Conservation (phyloP, 2,113 vertebrate genomes). For the Pristiophorus japonicus region DNA sequence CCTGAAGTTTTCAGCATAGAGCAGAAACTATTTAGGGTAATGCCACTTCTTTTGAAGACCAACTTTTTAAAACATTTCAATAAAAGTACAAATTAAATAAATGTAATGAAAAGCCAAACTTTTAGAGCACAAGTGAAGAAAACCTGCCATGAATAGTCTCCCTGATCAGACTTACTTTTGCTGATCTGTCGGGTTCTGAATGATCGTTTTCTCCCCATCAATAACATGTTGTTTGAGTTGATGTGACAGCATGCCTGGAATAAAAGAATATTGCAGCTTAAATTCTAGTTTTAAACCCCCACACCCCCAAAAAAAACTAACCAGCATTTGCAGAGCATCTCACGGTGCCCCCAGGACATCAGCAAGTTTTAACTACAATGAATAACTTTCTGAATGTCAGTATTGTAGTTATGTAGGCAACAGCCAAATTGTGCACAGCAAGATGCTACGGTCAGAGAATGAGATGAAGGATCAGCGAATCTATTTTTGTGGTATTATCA, state of each 20-base stretch:
- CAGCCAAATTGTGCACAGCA: neutral
- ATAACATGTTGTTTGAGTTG: slow-evolving; percentile 94
- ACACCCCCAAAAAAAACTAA: slow-evolving; percentile 8
- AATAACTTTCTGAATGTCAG: neutral
- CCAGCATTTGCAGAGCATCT: neutral
- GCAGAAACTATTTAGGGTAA: neutral
- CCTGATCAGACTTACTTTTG: slow-evolving; percentile 68
- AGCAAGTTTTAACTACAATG: neutral
- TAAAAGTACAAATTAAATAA: neutral
- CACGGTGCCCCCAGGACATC: neutral
- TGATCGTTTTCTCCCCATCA: slow-evolving; percentile 95
- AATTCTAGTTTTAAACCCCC: neutral
- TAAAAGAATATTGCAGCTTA: neutral
- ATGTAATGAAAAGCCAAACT: neutral
- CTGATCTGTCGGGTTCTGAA: slow-evolving; percentile 94
- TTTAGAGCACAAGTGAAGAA: neutral
- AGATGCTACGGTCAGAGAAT: neutral
- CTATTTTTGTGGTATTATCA: neutral
- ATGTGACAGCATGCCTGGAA: slow-evolving; percentile 87
- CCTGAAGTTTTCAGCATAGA: neutral
- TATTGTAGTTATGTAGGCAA: neutral
- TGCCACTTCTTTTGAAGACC: neutral
- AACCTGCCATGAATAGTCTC: neutral
- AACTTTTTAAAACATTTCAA: neutral
- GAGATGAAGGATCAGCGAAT: neutral